phyloP scores from a whole-genome alignment of 2,797 vertebrate genomes.

The Dendrocincla fuliginosa region DNA sequence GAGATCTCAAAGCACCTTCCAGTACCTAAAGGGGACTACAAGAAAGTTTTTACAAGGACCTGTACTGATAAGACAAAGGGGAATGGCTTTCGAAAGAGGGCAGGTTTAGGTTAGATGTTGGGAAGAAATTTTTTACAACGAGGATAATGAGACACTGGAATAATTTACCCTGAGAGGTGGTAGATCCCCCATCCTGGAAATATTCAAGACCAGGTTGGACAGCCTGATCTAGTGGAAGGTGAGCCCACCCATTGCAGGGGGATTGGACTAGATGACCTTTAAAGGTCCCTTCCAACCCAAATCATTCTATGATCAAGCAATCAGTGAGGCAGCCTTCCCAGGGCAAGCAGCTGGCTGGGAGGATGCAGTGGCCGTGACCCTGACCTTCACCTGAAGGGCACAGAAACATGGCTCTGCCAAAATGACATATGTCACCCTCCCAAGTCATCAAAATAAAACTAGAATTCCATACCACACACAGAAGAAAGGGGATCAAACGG shows the following conservation, averaged over 20 bases:
- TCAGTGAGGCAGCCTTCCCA: background rate
- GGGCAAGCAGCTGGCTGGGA: background rate
- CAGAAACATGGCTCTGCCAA: background rate
- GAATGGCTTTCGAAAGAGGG: background rate
- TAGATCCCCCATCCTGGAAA: background rate
- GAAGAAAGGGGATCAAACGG: background rate
- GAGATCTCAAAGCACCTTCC: background rate
- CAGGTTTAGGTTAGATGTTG: no score
- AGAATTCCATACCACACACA: background rate
- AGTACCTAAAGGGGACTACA: background rate
- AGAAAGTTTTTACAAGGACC: no score
- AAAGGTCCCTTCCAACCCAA: background rate
- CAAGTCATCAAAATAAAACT: accelerated
- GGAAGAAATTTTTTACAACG: accelerated
- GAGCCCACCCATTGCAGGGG: background rate
- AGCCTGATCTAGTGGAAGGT: background rate
- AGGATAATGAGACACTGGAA: background rate
- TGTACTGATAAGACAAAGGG: background rate
- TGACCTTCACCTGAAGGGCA: background rate
- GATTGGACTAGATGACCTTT: background rate
- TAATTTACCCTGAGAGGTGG: accelerated
- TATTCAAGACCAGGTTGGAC: accelerated
- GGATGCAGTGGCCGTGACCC: background rate
- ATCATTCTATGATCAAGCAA: background rate
- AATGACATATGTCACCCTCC: background rate